Conservation (phyloP, 23 tunicate genomes). For the Oikopleura dioica region DNA sequence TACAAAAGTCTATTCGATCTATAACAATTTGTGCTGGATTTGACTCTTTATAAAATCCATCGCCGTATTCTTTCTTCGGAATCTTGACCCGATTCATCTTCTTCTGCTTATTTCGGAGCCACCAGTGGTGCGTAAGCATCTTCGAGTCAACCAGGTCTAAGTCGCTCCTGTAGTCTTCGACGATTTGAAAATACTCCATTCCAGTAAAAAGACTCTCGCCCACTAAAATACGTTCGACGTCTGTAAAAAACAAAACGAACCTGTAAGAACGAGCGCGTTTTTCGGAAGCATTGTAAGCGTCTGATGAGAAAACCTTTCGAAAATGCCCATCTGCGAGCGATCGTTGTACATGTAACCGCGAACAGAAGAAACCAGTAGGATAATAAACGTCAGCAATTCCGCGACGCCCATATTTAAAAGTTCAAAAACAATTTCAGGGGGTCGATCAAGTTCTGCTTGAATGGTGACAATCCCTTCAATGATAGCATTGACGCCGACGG, state of each 20-base stretch:
- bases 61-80: neutral
- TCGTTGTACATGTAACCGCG: neutral
- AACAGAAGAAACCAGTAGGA: too few relatives aligned
- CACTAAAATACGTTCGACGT: too few relatives aligned
- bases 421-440: too few relatives aligned
- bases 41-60: neutral
- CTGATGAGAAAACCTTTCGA: neutral
- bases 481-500: neutral
- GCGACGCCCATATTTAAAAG: too few relatives aligned
- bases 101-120: neutral
- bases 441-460: too few relatives aligned
- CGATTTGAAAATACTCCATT: neutral
- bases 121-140: conserved; percentile 1
- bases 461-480: too few relatives aligned
- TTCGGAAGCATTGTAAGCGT: neutral
- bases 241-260: too few relatives aligned
- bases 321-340: neutral
- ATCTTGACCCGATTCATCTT: neutral
- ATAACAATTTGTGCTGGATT: neutral
- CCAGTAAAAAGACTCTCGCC: too few relatives aligned
- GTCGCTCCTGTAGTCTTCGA: neutral
- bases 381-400: too few relatives aligned
- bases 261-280: conserved; percentile 9
- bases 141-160: neutral
- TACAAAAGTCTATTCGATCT: neutral